These are phyloP conservation scores for Vidua macroura DNA, from an alignment of 2,113 vertebrate species.

Conservation along the genomic window DNA sequence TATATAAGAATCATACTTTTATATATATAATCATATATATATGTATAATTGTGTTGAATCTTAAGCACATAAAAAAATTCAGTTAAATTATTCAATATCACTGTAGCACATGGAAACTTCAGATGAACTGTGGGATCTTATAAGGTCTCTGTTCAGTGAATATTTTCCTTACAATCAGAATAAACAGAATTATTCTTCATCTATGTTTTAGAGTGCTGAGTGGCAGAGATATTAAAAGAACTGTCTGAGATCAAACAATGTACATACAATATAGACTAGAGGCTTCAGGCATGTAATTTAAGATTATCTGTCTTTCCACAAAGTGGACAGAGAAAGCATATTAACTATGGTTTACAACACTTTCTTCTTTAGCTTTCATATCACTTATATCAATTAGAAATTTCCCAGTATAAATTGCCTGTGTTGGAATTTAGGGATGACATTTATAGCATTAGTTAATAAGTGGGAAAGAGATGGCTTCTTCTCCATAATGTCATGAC, in stretches of 20 bases:
- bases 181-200: neutral
- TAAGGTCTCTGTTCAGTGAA: neutral
- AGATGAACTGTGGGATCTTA: neutral
- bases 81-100: neutral
- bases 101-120: neutral
- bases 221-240: neutral
- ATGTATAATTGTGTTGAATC: neutral
- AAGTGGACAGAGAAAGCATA: neutral
- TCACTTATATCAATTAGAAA: neutral
- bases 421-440: neutral
- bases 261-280: neutral
- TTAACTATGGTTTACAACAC: neutral
- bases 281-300: neutral
- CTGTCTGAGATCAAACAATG: neutral
- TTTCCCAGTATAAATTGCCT: neutral
- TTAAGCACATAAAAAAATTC: neutral
- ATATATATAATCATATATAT: neutral
- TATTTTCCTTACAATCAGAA: neutral
- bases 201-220: neutral
- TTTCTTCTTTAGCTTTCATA: neutral
- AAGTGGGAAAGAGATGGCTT: neutral
- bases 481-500: neutral
- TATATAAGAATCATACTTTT: neutral
- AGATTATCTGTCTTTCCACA: neutral
- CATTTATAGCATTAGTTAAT: neutral